Percentiles rank a stretch among this genome's conserved stretches.
Conservation (phyloP, 2,888 invertebrate species). For the Bhutanitis thaidina region DNA sequence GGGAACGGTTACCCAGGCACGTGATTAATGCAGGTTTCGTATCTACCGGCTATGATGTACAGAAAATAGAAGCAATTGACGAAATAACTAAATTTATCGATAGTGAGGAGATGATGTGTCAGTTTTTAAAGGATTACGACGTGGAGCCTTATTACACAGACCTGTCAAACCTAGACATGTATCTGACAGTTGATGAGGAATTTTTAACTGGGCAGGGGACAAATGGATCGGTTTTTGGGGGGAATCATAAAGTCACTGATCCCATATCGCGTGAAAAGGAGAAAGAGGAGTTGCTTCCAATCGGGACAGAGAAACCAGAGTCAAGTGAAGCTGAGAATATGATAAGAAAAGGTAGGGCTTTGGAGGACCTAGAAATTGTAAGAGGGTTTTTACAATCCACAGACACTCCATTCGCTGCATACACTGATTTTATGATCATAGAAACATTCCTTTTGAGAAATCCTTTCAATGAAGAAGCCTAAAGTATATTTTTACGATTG, state of each 20-base stretch:
- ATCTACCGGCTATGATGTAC: constrained; percentile 39
- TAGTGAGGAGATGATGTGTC: constrained; percentile 36
- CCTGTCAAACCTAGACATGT: constrained; percentile 35
- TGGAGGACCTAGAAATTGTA: constrained; percentile 40
- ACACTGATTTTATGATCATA: constrained; percentile 1
- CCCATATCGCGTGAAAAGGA: constrained; percentile 1
- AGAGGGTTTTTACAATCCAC: constrained; percentile 36
- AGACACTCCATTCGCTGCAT: constrained; percentile 20
- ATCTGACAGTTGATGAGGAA: constrained; percentile 47
- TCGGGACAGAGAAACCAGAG: constrained; percentile 37
- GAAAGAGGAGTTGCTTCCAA: constrained; percentile 29
- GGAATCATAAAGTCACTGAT: constrained; percentile 35
- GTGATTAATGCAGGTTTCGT: constrained; percentile 37
- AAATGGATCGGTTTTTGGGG: constrained; percentile 44
- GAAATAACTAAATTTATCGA: constrained; percentile 30
- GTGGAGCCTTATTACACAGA: constrained; percentile 40
- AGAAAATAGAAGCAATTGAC: constrained; percentile 21
- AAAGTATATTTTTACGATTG: neutral
- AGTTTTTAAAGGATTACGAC: constrained; percentile 39
- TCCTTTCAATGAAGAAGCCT: constrained; percentile 8
- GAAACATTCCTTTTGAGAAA: constrained; percentile 15
- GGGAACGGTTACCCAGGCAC: constrained; percentile 35
- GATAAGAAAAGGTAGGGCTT: constrained; percentile 33
- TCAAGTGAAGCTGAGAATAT: constrained; percentile 31
- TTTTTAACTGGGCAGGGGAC: constrained; percentile 45